These are phyloP conservation scores for Gobius niger DNA, from an alignment of 2,113 vertebrate genomes.

Conservation along the genomic window DNA sequence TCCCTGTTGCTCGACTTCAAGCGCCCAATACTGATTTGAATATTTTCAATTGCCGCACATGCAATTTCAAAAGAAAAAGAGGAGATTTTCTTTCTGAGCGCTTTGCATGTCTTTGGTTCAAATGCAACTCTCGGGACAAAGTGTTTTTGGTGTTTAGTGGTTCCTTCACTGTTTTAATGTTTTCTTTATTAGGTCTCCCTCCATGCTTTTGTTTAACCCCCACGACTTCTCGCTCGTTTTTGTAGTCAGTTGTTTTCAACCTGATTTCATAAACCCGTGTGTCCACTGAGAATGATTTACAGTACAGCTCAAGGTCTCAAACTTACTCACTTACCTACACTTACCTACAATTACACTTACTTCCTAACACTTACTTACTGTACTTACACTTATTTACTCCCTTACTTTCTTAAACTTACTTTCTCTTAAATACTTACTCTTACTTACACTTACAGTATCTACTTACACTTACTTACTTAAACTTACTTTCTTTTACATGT, in stretches of 20 bases:
- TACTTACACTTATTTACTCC: too few relatives aligned
- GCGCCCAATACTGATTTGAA: conserved; percentile 48
- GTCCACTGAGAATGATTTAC: too few relatives aligned
- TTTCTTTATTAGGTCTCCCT: conserved; percentile 33
- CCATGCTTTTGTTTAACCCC: conserved; percentile 16
- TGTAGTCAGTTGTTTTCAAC: conserved; percentile 12
- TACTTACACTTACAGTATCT: too few relatives aligned
- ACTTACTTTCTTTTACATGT: too few relatives aligned
- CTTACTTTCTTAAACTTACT: too few relatives aligned
- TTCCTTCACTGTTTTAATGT: conserved; percentile 12
- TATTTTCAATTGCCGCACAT: conserved; percentile 40
- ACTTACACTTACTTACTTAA: too few relatives aligned
- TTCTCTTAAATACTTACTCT: too few relatives aligned
- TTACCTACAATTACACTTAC: too few relatives aligned
- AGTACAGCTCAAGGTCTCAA: too few relatives aligned
- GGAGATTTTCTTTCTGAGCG: conserved; percentile 14
- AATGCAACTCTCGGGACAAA: conserved; percentile 30
- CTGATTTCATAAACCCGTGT: neutral
- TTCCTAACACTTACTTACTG: too few relatives aligned
- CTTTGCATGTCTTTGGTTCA: conserved; percentile 41
- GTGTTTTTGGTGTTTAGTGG: conserved; percentile 9
- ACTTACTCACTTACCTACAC: too few relatives aligned
- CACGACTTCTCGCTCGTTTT: neutral
- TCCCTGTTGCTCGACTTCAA: conserved; percentile 31
- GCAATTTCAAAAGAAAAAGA: conserved; percentile 18